These are phyloP conservation scores for Callorhinus ursinus DNA, from an alignment of 2,113 vertebrate species.

Conservation along the genomic window DNA sequence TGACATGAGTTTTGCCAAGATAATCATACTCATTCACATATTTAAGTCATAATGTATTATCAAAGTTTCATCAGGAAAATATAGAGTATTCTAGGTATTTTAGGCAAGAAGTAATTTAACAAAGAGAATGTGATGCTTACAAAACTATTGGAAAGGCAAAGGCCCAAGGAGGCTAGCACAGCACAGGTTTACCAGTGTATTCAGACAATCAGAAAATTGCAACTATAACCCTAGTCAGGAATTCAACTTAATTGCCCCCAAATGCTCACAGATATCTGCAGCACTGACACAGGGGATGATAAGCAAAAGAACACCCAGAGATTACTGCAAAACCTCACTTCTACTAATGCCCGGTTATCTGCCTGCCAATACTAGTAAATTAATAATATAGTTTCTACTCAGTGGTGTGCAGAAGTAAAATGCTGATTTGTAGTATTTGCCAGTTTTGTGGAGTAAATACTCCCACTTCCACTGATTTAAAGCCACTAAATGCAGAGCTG, in stretches of 20 bases:
- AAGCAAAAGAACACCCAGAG: neutral
- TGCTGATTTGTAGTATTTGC: neutral
- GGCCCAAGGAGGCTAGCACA: neutral
- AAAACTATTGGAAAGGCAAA: constrained; percentile 9
- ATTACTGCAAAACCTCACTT: neutral
- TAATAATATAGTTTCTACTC: neutral
- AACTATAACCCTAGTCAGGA: neutral
- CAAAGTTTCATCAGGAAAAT: neutral
- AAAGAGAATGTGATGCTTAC: neutral
- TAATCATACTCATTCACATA: neutral
- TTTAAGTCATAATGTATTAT: neutral
- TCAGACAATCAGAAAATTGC: constrained; percentile 16
- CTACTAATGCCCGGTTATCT: neutral
- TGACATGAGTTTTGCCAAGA: neutral
- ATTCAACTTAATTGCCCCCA: neutral
- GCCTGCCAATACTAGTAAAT: neutral
- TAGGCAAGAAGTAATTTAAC: neutral
- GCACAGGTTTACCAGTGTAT: neutral
- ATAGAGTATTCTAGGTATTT: constrained; percentile 17
- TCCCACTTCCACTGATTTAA: neutral
- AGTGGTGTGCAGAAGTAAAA: neutral
- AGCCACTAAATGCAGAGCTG: neutral
- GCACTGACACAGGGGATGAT: neutral
- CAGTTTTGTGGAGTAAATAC: neutral
- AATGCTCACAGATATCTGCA: neutral